Base-by-base conservation (phyloP, 2,888 invertebrate species). In the Chymomyza procnemis region DNA sequence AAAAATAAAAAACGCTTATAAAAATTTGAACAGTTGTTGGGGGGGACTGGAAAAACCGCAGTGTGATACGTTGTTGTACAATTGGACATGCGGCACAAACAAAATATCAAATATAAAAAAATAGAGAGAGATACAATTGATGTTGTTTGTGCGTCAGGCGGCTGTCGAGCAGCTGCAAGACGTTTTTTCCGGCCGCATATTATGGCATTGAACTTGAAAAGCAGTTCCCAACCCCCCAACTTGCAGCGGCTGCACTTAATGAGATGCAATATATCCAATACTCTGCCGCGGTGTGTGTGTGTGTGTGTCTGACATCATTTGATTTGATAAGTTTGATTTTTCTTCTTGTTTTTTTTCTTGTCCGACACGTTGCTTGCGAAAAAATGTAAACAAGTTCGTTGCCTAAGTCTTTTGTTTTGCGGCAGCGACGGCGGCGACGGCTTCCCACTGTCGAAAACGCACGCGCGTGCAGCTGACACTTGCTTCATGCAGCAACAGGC, bases 171-270 rank as follows among this genome's bases (percentile, higher is more conserved):
- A 66, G 34, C 3, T 41, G 34, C 68, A 70, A 66, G 59, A 66
- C 68, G 73, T 83, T 78, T 26, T n/a, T 82, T 86, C 82, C 86
- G 82, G 87, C 74, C 73, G 77, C 64, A 85, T 14, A 21, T 58
- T 62, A 57, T 58, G 84, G 84, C 84, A 85, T 87, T 84, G 87
- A 84, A 87, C 84, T 84, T 84, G 84, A 84, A 85, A 87, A 84
- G 73, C 74, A 54, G 54, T 8, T 22, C 54, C 18, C 18, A 54
- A 54, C 54, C 26, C 54, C 54, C 18, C 18, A 54, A 54, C 54
- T 14, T 57, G 41, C 9, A 4, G 21, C 0, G 52, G 0, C 52
- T 52, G 52, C 52, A 8, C 47, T 61, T 80, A 81, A 85, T 81
- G 71, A 83, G 73, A 80, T 83, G 70, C 79, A 64, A 68, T 69